Evolutionary conservation across 2,888 invertebrate genomes (phyloP).

Genomic region (Drosophila barbarae): DNA sequence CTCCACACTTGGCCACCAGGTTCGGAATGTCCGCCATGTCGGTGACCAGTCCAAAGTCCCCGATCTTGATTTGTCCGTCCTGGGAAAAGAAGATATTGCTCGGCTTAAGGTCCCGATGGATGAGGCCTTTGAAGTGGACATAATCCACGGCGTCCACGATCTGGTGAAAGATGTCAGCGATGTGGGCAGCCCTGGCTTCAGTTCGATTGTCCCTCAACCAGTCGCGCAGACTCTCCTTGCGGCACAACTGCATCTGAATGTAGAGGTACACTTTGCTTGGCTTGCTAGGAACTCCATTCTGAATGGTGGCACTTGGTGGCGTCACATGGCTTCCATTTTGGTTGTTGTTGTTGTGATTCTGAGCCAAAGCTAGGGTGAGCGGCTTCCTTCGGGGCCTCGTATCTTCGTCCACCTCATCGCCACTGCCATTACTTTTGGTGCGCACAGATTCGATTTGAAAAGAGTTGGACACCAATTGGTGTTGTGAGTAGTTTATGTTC

Average conservation of each 20-base stretch:
- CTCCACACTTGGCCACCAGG: constrained; percentile 72
- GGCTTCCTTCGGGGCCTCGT: constrained; percentile 61
- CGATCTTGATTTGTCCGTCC: constrained; percentile 95
- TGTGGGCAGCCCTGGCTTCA: constrained; percentile 80
- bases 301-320: constrained; percentile 36
- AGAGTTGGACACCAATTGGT: constrained; percentile 76
- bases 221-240: constrained; percentile 91
- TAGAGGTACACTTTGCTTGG: constrained; percentile 87
- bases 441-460: constrained; percentile 79
- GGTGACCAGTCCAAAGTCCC: constrained; percentile 99
- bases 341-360: constrained; percentile 43
- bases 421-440: constrained; percentile 57
- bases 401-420: constrained; percentile 45
- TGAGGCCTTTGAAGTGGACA: constrained; percentile 94
- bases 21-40: constrained; percentile 85
- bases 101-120: constrained; percentile 97
- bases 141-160: constrained; percentile 97
- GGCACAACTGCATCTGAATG: constrained; percentile 98
- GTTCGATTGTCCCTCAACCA: constrained; percentile 87
- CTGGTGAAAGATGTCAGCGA: constrained; percentile 89
- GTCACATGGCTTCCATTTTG: constrained; percentile 31
- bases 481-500: constrained; percentile 73
- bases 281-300: constrained; percentile 40
- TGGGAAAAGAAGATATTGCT: constrained; percentile 96
- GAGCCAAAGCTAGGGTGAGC: constrained; percentile 75